These are phyloP conservation scores for Apus apus DNA, from an alignment of 2,113 vertebrate genomes.

Conservation along the genomic window DNA sequence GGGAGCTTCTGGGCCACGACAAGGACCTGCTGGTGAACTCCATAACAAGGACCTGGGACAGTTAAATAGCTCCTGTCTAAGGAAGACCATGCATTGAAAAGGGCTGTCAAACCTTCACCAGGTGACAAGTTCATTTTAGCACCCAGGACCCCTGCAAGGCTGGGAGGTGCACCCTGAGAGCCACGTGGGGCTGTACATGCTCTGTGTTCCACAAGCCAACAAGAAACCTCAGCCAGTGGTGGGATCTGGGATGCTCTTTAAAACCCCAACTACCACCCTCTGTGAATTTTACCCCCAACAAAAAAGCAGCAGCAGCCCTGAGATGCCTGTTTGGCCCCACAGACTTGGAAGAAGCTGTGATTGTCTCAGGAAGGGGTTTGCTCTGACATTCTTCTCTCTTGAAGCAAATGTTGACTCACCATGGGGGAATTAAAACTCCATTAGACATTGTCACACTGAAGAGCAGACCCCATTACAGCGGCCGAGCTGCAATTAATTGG, in stretches of 20 bases:
- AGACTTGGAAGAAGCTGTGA: background rate
- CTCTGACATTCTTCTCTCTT: constrained; percentile 65
- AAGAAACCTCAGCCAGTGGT: background rate
- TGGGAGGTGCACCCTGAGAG: background rate
- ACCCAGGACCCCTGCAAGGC: background rate
- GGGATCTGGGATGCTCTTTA: background rate
- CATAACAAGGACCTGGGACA: background rate
- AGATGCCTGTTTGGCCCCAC: background rate
- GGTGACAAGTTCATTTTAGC: background rate
- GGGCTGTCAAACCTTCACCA: background rate
- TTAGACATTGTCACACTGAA: constrained; percentile 70
- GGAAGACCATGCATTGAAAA: background rate
- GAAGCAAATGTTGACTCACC: constrained; percentile 76
- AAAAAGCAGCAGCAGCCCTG: background rate
- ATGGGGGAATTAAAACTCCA: constrained; percentile 81
- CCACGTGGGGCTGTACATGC: accelerated
- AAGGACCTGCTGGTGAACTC: background rate
- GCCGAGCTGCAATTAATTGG: constrained; percentile 75
- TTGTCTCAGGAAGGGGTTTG: constrained; percentile 41
- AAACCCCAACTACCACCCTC: background rate
- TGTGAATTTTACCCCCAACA: background rate
- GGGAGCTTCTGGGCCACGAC: background rate
- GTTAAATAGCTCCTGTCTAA: background rate
- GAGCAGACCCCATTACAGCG: constrained; percentile 52
- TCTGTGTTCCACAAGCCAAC: background rate